Base-by-base conservation (phyloP, 2,888 invertebrate species). In the Campoletis raptor region DNA sequence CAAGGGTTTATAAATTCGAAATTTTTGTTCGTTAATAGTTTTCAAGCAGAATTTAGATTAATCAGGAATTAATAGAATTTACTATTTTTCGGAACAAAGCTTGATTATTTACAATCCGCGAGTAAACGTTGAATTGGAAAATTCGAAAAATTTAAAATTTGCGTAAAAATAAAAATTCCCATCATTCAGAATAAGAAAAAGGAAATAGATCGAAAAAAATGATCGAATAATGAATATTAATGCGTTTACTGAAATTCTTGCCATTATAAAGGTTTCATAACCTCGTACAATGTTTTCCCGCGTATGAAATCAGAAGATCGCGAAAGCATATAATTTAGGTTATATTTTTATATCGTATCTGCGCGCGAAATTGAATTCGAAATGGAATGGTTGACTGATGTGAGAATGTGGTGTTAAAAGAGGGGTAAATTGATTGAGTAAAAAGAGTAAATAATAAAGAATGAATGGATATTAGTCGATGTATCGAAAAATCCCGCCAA, bases 311-410 rank as follows among this genome's bases (percentile, higher is more conserved):
- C 24, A 52, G 48, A 30, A 30, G 42, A 70, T 40, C 12, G 67
- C 3, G 24, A 81, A 74, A 54, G 52, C 24, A 57, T 52, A 40
- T 24, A n/a, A 90, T 91, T 90, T 91, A 94, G 94, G 94, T 94
- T 94, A 94, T 92, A 92, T 90, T 90, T 90, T 83, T 57, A 81
- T 57, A 45, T 37, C 45, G 57, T 30, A 79, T 36, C 84, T 91
- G 93, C 93, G 93, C 93, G 93, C 91, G 90, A 93, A 92, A 94
- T 93, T 91, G 90, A 93, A 93, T 93, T 93, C 91, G 90, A 92
- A 91, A 79, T 91, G 24, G 90, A 91, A 92, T 92, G 91, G 40
- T 45, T 37, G 69, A 52, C 30, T 7, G 40, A 30, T 24, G 57
- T 36, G 15, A 69, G 7, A 36, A 45, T 18, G 67, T 54, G 21